Evolutionary conservation across 2,113 vertebrate genomes (phyloP).

Genomic region (Glaucidium brasilianum): DNA sequence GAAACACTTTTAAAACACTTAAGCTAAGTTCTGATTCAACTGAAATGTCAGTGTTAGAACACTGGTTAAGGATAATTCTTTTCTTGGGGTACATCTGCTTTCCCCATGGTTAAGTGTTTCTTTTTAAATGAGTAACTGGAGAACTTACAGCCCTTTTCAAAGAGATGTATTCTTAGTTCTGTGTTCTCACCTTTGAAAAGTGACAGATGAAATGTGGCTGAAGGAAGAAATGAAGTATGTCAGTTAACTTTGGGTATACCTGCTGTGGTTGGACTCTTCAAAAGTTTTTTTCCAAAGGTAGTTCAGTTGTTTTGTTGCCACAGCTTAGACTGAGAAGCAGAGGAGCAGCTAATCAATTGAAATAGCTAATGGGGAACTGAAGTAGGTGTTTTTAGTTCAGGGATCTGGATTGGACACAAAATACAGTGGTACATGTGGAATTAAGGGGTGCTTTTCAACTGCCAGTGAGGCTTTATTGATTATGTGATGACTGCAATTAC

Average conservation of each 20-base stretch:
- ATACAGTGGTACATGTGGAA: not conserved
- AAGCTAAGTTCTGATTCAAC: not conserved
- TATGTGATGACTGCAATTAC: not conserved
- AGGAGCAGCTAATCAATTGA: not conserved
- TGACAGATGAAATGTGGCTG: not conserved
- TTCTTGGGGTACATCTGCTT: too few species aligned
- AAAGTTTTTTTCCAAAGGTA: not conserved
- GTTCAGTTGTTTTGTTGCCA: not conserved
- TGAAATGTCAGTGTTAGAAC: not conserved
- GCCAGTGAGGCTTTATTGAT: not conserved
- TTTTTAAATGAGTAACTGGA: not conserved
- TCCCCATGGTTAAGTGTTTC: not conserved
- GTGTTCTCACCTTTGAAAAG: not conserved
- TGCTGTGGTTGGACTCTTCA: not conserved
- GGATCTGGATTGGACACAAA: not conserved
- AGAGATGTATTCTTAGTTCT: not conserved
- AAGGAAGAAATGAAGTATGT: not conserved
- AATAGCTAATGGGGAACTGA: not conserved
- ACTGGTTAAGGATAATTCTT: not conserved
- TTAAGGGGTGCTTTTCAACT: fast-evolving
- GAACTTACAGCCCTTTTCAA: fast-evolving
- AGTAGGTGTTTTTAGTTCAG: not conserved
- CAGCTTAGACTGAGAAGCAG: not conserved
- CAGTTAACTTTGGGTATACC: not conserved
- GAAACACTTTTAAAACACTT: not conserved